Evolutionary conservation across 2,113 vertebrate genomes (phyloP).

Genomic region (Gallinago undulata): DNA sequence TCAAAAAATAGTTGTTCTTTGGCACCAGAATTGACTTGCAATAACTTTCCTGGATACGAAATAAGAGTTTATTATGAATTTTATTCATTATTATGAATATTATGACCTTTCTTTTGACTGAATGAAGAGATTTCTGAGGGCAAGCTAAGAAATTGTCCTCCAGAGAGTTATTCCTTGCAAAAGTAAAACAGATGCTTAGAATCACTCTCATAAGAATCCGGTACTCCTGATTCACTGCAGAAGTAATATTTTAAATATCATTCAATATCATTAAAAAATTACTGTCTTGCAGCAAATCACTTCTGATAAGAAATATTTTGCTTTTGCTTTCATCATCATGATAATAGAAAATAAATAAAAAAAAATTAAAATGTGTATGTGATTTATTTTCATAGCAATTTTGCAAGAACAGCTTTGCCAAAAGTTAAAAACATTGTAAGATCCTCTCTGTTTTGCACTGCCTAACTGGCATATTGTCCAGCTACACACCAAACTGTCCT

Average conservation of each 20-base stretch:
- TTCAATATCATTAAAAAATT: not conserved
- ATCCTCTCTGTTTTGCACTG: not conserved
- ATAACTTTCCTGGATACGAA: constrained; percentile 85
- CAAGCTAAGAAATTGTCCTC: not conserved
- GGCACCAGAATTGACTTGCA: constrained; percentile 97
- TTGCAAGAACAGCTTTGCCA: not conserved
- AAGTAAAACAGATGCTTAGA: not conserved
- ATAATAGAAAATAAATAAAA: not conserved
- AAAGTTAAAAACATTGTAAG: not conserved
- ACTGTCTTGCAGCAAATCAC: not conserved
- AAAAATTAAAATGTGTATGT: not conserved
- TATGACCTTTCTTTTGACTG: not conserved
- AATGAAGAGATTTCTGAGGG: not conserved
- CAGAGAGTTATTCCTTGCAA: not conserved
- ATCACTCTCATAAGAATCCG: not conserved
- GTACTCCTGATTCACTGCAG: not conserved
- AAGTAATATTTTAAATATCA: not conserved
- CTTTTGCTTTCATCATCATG: not conserved
- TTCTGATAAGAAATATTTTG: not conserved
- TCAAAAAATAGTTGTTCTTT: constrained; percentile 98
- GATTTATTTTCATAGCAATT: not conserved
- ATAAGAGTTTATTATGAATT: not conserved
- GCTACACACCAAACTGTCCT: not conserved
- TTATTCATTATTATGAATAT: not conserved
- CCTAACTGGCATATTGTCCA: not conserved